Percentiles rank a stretch among this genome's conserved stretches.
Evolutionary conservation across 1,140 invertebrate genomes (phyloP).

Genomic region (Amphibalanus amphitrite): DNA sequence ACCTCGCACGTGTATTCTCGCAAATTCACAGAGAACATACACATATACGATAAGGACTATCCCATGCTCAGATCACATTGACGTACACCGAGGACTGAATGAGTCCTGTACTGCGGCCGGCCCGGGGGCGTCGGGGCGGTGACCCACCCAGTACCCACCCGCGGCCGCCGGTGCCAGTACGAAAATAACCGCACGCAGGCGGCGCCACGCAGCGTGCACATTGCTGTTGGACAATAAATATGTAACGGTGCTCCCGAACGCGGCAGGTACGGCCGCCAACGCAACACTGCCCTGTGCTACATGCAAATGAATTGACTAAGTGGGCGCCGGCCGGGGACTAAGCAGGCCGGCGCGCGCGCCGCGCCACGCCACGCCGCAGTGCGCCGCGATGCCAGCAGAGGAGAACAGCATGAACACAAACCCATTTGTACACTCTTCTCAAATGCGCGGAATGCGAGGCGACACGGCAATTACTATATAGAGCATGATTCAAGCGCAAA

Average conservation of each 20-base stretch:
- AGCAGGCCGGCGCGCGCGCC: not conserved
- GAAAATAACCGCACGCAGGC: not conserved
- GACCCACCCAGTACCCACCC: too few relatives aligned
- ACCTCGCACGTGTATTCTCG: not conserved
- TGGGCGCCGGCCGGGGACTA: not conserved
- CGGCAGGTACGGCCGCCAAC: too few relatives aligned
- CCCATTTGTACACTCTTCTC: not conserved
- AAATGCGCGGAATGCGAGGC: not conserved
- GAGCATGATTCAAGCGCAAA: not conserved
- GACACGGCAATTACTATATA: not conserved
- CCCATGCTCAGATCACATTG: not conserved
- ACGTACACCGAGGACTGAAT: not conserved
- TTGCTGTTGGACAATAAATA: not conserved
- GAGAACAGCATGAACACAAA: not conserved
- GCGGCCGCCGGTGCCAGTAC: not conserved
- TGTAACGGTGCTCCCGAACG: not conserved
- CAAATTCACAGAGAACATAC: not conserved
- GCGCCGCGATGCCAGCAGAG: not conserved
- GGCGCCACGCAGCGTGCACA: not conserved
- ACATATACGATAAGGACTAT: not conserved
- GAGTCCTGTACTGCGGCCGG: too few relatives aligned
- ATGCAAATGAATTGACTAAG: constrained; percentile 2
- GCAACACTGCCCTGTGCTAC: not conserved
- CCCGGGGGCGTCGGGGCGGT: not conserved
- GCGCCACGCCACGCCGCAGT: not conserved